Evolutionary conservation across 1,140 invertebrate species (phyloP).

Genomic region (Bombus terrestris): DNA sequence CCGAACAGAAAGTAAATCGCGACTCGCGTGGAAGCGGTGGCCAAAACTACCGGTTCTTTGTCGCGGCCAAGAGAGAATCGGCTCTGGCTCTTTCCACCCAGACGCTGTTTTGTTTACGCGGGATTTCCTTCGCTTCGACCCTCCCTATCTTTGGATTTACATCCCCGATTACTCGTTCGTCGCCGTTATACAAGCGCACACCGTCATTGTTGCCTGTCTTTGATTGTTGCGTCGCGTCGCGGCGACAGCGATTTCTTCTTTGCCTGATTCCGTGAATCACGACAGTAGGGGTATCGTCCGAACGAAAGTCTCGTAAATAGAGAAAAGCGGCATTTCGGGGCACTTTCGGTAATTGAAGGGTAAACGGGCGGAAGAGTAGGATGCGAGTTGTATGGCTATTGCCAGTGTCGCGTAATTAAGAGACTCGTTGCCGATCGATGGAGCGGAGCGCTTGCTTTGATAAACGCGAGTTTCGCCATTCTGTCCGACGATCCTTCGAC

Average conservation of each 20-base stretch:
- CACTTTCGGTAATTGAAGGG: conserved; percentile 32
- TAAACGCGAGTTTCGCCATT: not conserved
- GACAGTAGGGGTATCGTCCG: no score
- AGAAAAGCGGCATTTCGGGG: conserved; percentile 1
- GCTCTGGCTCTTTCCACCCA: not conserved
- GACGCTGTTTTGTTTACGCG: not conserved
- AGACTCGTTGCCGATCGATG: conserved; percentile 21
- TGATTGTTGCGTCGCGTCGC: not conserved
- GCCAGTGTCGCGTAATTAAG: conserved; percentile 15
- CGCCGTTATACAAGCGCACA: not conserved
- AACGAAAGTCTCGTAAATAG: not conserved
- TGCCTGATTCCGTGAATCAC: not conserved
- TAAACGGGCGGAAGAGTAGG: not conserved
- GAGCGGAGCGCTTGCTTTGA: not conserved
- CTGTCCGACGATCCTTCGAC: not conserved
- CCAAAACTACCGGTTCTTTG: not conserved
- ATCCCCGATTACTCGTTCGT: not conserved
- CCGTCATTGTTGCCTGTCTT: not conserved
- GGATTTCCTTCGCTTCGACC: not conserved
- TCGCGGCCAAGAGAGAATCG: not conserved
- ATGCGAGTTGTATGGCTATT: not conserved
- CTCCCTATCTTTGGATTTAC: not conserved
- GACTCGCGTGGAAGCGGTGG: not conserved
- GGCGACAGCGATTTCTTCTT: not conserved
- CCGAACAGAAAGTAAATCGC: conserved; percentile 22